These are phyloP conservation scores for Biston betularia DNA, from an alignment of 2,888 invertebrate genomes.

Conservation along the genomic window DNA sequence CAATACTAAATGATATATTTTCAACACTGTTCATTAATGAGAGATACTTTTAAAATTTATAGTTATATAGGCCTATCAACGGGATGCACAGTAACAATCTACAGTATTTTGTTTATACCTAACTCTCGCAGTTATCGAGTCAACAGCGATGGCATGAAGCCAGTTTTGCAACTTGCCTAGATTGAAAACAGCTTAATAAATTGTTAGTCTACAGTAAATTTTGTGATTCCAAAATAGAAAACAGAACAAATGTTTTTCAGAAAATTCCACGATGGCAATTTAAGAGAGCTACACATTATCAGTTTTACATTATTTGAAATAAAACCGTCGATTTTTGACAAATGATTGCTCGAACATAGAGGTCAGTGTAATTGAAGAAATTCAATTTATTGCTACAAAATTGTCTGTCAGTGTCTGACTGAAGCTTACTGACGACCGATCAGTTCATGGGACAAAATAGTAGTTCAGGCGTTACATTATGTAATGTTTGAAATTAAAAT, in stretches of 20 bases:
- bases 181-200: not conserved
- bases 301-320: not conserved
- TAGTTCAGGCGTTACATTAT: too few relatives aligned
- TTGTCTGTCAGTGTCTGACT: too few relatives aligned
- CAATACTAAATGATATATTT: conserved; percentile 11
- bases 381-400: too few relatives aligned
- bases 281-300: not conserved
- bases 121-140: not conserved
- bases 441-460: too few relatives aligned
- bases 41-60: not conserved
- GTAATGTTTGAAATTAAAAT: too few relatives aligned
- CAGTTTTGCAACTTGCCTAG: not conserved
- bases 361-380: too few relatives aligned
- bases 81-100: not conserved
- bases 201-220: not conserved
- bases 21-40: not conserved
- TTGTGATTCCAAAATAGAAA: not conserved
- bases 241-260: too few relatives aligned
- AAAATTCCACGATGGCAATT: not conserved
- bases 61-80: conserved; percentile 5
- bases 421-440: too few relatives aligned
- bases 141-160: not conserved
- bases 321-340: not conserved
- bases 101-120: not conserved
- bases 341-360: too few relatives aligned